phyloP scores from a whole-genome alignment of 2,113 vertebrate genomes.

The Dipodomys ordii region DNA sequence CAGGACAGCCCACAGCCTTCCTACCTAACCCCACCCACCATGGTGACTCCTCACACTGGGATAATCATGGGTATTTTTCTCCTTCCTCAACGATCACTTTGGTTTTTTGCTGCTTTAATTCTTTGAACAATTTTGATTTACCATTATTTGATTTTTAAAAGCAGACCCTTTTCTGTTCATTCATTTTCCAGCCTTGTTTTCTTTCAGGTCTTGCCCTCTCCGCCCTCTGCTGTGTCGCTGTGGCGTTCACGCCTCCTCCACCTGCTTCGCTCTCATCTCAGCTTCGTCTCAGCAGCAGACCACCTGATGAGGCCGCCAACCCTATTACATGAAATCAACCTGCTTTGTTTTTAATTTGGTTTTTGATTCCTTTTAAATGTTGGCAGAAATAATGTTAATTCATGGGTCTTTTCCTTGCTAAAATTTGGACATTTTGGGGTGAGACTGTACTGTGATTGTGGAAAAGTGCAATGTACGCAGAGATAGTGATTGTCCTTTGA shows the following conservation, averaged over 20 bases:
- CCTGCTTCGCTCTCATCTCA: slow-evolving; percentile 98
- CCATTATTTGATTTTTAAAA: slow-evolving; percentile 81
- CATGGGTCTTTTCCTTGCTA: slow-evolving; percentile 77
- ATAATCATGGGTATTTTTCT: slow-evolving; percentile 66
- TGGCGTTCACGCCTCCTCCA: slow-evolving; percentile 91
- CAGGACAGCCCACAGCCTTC: accelerated
- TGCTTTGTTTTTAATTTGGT: slow-evolving; percentile 83
- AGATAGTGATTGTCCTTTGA: slow-evolving; percentile 56
- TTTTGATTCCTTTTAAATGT: slow-evolving; percentile 80
- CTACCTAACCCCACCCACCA: neutral
- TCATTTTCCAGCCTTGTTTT: slow-evolving; percentile 93
- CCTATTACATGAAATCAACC: slow-evolving; percentile 89
- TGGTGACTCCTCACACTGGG: slow-evolving; percentile 66
- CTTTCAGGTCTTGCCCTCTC: slow-evolving; percentile 95
- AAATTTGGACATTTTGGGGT: slow-evolving; percentile 75
- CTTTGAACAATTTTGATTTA: slow-evolving; percentile 84
- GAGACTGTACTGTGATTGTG: slow-evolving; percentile 46
- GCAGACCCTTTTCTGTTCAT: slow-evolving; percentile 86
- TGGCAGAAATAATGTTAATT: slow-evolving; percentile 86
- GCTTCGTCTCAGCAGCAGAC: slow-evolving; percentile 91
- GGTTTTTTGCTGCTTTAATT: slow-evolving; percentile 66
- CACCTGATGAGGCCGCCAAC: slow-evolving; percentile 87
- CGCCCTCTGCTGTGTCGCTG: slow-evolving; percentile 93
- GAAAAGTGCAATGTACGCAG: neutral
- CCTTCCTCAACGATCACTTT: slow-evolving; percentile 45